Base-by-base conservation (phyloP, 2,888 invertebrate genomes). In the Athrips mouffetella region DNA sequence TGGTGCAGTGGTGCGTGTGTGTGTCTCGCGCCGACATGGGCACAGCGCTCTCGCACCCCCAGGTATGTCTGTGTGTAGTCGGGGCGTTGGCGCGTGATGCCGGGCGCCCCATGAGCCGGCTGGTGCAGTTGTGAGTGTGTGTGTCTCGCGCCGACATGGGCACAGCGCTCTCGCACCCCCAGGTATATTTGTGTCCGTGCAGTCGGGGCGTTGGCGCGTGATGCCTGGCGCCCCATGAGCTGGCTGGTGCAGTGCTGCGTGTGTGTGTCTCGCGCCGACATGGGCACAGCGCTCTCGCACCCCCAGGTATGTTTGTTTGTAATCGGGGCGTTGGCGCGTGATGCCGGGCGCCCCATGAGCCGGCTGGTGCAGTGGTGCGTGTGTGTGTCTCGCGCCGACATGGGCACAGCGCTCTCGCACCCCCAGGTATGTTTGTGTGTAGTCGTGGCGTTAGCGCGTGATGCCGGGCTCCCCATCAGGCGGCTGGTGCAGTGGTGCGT, bases 221-320 rank as follows among this genome's bases (percentile, higher is more conserved):
- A 70, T 67, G 73, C 63, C 60, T 66, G 68, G 74, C 73, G 75
- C 71, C n/a, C n/a, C n/a, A n/a, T n/a, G n/a, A n/a, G n/a, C 33
- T 16, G 15, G n/a, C n/a, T n/a, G n/a, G n/a, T n/a, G n/a, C n/a
- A n/a, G 73, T 85, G 85, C 79, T 85, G 84, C 62, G 76, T 82
- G 78, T 20, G 47, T 37, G 35, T 16, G 81, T 75, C 80, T 75
- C 76, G 58, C 56, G 59, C 64, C 62, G 83, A 80, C 76, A 85
- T 85, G 84, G 84, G 85, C 83, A 84, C 82, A 65, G 85, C 85
- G 80, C 84, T 85, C 67, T 80, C 80, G 63, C 80, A 76, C n/a
- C n/a, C n/a, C 56, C 74, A 58, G 53, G 59, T 48, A 15, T 8
- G 27, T 37, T n/a, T n/a, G n/a, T n/a, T n/a, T n/a, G n/a, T n/a